Evolutionary conservation across 2,113 vertebrate species (phyloP).

Genomic region (Phalacrocorax aristotelis): DNA sequence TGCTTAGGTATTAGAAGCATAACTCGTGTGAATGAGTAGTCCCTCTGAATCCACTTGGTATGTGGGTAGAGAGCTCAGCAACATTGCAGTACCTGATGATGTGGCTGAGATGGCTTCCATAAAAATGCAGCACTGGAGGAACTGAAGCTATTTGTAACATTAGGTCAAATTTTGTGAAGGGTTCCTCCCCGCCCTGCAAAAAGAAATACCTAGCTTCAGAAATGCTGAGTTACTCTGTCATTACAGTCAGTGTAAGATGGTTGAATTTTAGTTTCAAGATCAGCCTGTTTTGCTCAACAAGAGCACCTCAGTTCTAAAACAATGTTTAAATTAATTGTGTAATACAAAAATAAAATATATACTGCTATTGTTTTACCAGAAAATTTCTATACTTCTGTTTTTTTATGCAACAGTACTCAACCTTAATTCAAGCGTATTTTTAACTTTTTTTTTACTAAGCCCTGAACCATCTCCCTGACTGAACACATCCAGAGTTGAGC

Average conservation of each 20-base stretch:
- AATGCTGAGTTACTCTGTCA: not conserved
- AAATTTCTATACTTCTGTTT: not conserved
- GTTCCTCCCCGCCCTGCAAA: not conserved
- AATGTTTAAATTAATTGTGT: not conserved
- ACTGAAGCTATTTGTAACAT: not conserved
- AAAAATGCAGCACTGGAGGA: not conserved
- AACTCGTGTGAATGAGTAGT: fast-evolving
- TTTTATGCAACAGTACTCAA: not conserved
- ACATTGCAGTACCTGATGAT: not conserved
- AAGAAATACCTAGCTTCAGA: not conserved
- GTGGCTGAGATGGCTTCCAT: not conserved
- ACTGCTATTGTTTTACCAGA: not conserved
- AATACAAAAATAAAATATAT: not conserved
- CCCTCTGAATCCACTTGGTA: not conserved
- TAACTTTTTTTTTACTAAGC: not conserved
- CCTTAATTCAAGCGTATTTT: not conserved
- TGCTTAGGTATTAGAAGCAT: not conserved
- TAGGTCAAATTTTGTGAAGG: not conserved
- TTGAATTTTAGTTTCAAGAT: not conserved
- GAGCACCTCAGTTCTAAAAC: not conserved
- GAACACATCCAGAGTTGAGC: not conserved
- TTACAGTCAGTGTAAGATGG: not conserved
- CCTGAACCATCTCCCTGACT: not conserved
- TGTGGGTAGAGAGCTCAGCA: not conserved
- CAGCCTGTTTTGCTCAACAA: not conserved